phyloP scores from a whole-genome alignment of 2,888 invertebrate species.

The Melanostoma scalare region DNA sequence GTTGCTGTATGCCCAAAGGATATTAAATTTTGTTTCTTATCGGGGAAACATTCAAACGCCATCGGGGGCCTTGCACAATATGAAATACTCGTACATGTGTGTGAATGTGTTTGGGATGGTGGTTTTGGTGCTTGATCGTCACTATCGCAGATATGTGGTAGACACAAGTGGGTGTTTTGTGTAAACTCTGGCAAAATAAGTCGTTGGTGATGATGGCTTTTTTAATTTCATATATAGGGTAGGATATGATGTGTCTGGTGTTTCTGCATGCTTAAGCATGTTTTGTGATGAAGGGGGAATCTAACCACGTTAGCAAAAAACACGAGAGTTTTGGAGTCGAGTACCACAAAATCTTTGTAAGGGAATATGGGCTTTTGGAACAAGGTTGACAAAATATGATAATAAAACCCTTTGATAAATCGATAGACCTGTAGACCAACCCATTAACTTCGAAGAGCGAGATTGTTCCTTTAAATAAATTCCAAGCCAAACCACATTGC shows the following conservation, averaged over 20 bases:
- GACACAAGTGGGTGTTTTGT: constrained; percentile 44
- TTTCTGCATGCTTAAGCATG: too few species aligned
- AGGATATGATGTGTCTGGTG: not conserved
- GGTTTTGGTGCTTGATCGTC: constrained; percentile 1
- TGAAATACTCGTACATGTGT: constrained; percentile 8
- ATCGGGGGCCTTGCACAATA: constrained; percentile 31
- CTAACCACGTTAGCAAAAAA: too few species aligned
- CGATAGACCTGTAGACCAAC: too few species aligned
- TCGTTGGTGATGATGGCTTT: constrained; percentile 63
- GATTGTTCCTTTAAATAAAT: too few species aligned
- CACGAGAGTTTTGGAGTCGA: too few species aligned
- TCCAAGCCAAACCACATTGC: too few species aligned
- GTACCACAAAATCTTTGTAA: too few species aligned
- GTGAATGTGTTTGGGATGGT: constrained; percentile 19
- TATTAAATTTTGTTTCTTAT: constrained; percentile 67
- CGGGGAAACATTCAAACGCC: constrained; percentile 62
- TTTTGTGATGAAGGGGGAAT: too few species aligned
- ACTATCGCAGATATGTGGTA: constrained; percentile 26
- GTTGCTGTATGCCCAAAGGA: constrained; percentile 47
- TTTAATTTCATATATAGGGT: constrained; percentile 55
- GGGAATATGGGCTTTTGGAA: too few species aligned
- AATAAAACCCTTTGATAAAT: too few species aligned
- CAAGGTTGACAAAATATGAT: too few species aligned
- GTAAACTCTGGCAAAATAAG: constrained; percentile 47
- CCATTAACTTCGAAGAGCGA: too few species aligned